Evolutionary conservation across 2,888 invertebrate genomes (phyloP).

Genomic region (Gastrophysa polygoni): DNA sequence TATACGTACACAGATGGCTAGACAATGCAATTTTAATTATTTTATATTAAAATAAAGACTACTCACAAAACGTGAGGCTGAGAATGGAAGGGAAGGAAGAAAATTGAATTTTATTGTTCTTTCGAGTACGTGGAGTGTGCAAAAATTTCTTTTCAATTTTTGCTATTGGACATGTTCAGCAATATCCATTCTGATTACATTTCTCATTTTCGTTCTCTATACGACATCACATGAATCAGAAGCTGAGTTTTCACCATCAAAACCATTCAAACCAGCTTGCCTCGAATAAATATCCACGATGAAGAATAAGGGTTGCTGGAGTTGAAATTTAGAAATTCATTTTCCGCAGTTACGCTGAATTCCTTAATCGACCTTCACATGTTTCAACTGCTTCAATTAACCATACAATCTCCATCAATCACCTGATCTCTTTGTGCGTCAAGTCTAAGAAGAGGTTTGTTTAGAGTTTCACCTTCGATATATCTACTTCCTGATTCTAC

Average conservation of each 20-base stretch:
- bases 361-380: too few relatives aligned
- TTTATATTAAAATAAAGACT: slow-evolving; percentile 35
- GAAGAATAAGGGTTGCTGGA: too few relatives aligned
- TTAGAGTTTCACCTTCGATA: slow-evolving; percentile 35
- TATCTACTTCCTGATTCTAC: slow-evolving; percentile 30
- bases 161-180: slow-evolving; percentile 13
- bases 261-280: too few relatives aligned
- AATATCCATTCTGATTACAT: background rate
- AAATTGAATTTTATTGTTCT: slow-evolving; percentile 19
- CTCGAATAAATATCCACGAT: too few relatives aligned
- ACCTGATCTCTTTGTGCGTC: slow-evolving; percentile 28
- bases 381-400: slow-evolving; percentile 2
- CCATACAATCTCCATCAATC: slow-evolving; percentile 34
- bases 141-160: slow-evolving; percentile 7
- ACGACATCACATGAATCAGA: too few relatives aligned
- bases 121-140: slow-evolving; percentile 15
- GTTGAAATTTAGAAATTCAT: too few relatives aligned
- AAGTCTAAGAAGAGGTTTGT: slow-evolving; percentile 34
- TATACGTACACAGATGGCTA: slow-evolving; percentile 32
- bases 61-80: slow-evolving; percentile 27
- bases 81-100: slow-evolving; percentile 14
- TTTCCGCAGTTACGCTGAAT: too few relatives aligned
- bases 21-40: slow-evolving; percentile 37
- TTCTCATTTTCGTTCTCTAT: background rate
- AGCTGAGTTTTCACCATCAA: too few relatives aligned